These are phyloP conservation scores for Cheilosia vulpina DNA, from an alignment of 2,888 invertebrate species.

Conservation along the genomic window DNA sequence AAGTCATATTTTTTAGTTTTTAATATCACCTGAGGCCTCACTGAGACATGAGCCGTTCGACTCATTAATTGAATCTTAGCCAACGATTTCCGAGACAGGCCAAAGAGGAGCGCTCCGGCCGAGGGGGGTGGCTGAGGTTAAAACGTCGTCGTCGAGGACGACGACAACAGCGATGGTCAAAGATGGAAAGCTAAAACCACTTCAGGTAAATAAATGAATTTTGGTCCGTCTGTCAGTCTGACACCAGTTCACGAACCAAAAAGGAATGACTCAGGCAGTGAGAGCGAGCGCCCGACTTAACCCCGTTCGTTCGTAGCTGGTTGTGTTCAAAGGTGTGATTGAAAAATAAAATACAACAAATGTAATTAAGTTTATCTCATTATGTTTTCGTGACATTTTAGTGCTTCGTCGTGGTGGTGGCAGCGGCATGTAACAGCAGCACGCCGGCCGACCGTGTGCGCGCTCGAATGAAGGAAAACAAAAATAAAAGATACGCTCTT, in stretches of 20 bases:
- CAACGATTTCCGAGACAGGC: constrained; percentile 25
- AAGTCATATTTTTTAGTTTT: constrained; percentile 73
- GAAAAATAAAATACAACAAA: constrained; percentile 67
- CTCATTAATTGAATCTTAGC: constrained; percentile 72
- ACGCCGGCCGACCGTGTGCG: constrained; percentile 10
- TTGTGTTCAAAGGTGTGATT: constrained; percentile 62
- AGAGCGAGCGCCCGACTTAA: constrained; percentile 35
- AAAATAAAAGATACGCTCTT: constrained; percentile 4
- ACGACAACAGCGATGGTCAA: constrained; percentile 35
- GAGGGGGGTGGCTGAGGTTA: background rate
- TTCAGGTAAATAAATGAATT: constrained; percentile 49
- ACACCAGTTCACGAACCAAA: constrained; percentile 36
- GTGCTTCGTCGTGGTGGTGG: constrained; percentile 30
- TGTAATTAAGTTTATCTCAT: constrained; percentile 73
- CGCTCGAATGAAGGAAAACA: background rate
- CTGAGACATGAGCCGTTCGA: constrained; percentile 48
- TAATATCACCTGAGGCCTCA: constrained; percentile 67
- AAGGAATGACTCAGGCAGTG: constrained; percentile 53
- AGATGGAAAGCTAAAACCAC: constrained; percentile 51
- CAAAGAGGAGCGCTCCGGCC: constrained; percentile 3
- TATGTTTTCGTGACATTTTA: constrained; percentile 73
- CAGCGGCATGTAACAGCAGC: constrained; percentile 16
- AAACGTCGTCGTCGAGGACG: constrained; percentile 12
- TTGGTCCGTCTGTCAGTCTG: constrained; percentile 44
- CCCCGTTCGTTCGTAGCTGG: constrained; percentile 16